These are phyloP conservation scores for Hypotaenidia philippensis DNA, from an alignment of 2,797 vertebrate species.

Conservation along the genomic window DNA sequence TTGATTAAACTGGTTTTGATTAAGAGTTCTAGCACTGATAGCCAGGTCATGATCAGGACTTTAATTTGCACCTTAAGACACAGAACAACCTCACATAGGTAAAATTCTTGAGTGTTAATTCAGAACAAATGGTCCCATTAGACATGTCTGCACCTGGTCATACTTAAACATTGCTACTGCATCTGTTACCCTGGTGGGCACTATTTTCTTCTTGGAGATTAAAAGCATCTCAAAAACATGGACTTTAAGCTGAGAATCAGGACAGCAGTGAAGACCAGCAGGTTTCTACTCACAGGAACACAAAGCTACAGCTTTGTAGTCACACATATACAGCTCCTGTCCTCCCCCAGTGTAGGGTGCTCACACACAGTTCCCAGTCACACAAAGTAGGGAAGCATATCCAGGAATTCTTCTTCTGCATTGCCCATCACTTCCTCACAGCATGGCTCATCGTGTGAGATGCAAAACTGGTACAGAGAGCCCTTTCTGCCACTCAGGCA, in stretches of 20 bases:
- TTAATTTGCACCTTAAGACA: background rate
- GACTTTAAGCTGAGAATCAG: background rate
- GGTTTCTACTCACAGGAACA: background rate
- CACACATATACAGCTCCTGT: background rate
- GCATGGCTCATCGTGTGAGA: background rate
- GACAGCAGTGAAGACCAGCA: background rate
- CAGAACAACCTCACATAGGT: background rate
- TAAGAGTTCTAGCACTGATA: background rate
- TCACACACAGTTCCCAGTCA: background rate
- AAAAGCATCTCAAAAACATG: background rate
- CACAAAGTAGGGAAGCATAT: background rate
- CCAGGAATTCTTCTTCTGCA: background rate
- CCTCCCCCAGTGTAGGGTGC: rapidly evolving
- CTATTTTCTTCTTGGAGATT: background rate
- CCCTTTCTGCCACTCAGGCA: background rate
- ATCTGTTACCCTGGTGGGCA: background rate
- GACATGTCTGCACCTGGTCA: background rate
- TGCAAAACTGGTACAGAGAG: background rate
- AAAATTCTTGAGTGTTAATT: background rate
- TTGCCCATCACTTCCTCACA: background rate
- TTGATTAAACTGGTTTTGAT: background rate
- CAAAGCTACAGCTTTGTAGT: background rate
- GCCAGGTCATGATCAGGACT: background rate
- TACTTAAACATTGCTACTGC: background rate
- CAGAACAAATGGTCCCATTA: background rate